These are phyloP conservation scores for Nephotettix cincticeps DNA, from an alignment of 1,140 invertebrate species.

Conservation along the genomic window DNA sequence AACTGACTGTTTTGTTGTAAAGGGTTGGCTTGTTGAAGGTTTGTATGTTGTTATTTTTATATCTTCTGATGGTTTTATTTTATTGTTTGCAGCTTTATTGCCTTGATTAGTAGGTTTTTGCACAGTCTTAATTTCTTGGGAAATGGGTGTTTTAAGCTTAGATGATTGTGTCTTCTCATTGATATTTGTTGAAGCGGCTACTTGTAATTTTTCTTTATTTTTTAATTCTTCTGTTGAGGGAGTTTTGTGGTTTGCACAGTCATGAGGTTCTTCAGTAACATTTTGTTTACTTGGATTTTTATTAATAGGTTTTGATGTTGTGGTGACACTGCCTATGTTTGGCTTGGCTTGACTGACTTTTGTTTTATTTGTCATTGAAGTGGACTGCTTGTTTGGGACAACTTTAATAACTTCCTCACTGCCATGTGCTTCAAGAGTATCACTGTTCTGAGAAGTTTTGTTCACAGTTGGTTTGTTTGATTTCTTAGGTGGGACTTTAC, in stretches of 20 bases:
- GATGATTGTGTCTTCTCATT: not conserved
- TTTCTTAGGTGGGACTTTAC: not conserved
- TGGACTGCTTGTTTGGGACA: not conserved
- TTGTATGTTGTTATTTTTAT: conserved; percentile 12
- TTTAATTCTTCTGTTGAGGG: not conserved
- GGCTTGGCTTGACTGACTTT: conserved; percentile 8
- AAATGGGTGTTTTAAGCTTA: not conserved
- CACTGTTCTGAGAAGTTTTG: not conserved
- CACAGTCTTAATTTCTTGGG: conserved; percentile 9
- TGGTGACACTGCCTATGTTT: not conserved
- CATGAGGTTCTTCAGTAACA: not conserved
- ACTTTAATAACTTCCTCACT: conserved; percentile 6
- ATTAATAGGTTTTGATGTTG: not conserved
- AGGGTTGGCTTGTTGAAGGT: conserved; percentile 10
- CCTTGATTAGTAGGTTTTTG: not conserved
- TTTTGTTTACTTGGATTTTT: conserved; percentile 1
- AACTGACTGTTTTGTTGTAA: conserved; percentile 1
- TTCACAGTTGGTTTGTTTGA: not conserved
- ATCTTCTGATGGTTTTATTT: conserved; percentile 6
- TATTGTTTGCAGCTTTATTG: not conserved
- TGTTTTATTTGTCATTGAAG: conserved; percentile 3
- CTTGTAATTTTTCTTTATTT: conserved; percentile 7
- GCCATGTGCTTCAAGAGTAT: not conserved
- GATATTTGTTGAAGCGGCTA: not conserved
- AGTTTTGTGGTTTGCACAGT: conserved; percentile 7